phyloP scores from a whole-genome alignment of 2,888 invertebrate genomes.

The Trachelus stipa region DNA sequence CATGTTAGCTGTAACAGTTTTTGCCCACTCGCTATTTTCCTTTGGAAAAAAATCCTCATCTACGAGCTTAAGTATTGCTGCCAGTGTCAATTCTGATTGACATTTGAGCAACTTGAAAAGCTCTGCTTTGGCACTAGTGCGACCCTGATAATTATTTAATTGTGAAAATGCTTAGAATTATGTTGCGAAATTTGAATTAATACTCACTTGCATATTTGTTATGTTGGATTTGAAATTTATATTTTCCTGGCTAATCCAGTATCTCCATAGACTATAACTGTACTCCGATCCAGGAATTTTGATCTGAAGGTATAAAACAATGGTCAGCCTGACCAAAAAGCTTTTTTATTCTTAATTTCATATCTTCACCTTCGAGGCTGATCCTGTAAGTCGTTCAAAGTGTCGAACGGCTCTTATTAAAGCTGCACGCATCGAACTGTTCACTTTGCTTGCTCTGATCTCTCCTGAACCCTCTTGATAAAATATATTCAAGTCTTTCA shows the following conservation, averaged over 20 bases:
- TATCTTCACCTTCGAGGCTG: conserved; percentile 49
- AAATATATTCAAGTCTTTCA: conserved; percentile 78
- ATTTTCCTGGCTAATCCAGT: conserved; percentile 80
- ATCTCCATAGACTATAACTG: conserved; percentile 78
- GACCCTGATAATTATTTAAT: conserved; percentile 40
- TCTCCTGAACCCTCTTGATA: conserved; percentile 84
- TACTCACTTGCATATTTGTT: conserved; percentile 71
- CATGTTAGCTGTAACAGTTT: conserved; percentile 71
- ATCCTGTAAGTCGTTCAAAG: conserved; percentile 60
- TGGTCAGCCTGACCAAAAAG: neutral
- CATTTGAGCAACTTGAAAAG: conserved; percentile 69
- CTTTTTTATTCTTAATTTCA: neutral
- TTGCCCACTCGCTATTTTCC: conserved; percentile 76
- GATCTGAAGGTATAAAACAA: conserved; percentile 46
- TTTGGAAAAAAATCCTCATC: conserved; percentile 75
- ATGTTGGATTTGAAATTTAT: conserved; percentile 74
- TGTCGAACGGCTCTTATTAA: conserved; percentile 71
- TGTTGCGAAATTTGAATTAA: too few relatives aligned
- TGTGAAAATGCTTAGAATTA: too few relatives aligned
- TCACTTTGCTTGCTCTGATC: conserved; percentile 78
- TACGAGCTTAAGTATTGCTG: conserved; percentile 76
- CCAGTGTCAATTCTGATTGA: conserved; percentile 75
- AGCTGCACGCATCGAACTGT: conserved; percentile 73
- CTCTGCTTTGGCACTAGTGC: conserved; percentile 55
- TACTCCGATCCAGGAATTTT: conserved; percentile 67